Evolutionary conservation across 1,140 invertebrate genomes (phyloP).

Genomic region (Psilanteris sp.): DNA sequence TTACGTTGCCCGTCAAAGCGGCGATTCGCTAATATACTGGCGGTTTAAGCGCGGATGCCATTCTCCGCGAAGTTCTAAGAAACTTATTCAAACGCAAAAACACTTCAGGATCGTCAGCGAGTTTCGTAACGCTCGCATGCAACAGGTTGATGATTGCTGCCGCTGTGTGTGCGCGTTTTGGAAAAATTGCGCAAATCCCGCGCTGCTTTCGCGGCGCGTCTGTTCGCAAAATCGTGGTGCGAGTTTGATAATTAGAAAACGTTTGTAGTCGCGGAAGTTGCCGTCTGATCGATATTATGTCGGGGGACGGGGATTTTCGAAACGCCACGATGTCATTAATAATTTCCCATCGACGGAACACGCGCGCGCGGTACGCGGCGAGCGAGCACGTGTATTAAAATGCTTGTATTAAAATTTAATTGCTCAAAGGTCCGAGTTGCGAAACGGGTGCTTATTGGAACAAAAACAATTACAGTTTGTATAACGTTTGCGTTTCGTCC

Average conservation of each 20-base stretch:
- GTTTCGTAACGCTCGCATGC: constrained; percentile 32
- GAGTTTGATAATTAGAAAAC: background rate
- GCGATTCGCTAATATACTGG: background rate
- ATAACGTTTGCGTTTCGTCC: background rate
- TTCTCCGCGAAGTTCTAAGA: constrained; percentile 11
- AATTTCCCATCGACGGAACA: background rate
- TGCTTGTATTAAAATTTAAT: constrained; percentile 9
- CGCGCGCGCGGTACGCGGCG: too few species aligned
- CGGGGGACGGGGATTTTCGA: background rate
- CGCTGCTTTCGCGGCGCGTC: too few species aligned
- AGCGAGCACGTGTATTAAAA: too few species aligned
- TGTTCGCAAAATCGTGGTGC: too few species aligned
- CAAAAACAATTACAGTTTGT: constrained; percentile 13
- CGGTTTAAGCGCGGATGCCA: background rate
- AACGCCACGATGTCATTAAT: constrained; percentile 10
- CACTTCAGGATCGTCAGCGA: constrained; percentile 24
- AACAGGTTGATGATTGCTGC: constrained; percentile 52
- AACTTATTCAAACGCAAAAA: constrained; percentile 12
- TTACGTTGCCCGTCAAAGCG: too few species aligned
- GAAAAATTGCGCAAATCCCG: constrained; percentile 20
- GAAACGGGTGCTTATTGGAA: constrained; percentile 7
- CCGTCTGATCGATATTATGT: background rate
- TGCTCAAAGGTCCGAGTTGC: constrained; percentile 10
- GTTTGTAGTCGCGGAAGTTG: background rate
- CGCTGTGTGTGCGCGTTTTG: constrained; percentile 29